Evolutionary conservation across 2,113 vertebrate genomes (phyloP).

Genomic region (Capreolus pygargus): DNA sequence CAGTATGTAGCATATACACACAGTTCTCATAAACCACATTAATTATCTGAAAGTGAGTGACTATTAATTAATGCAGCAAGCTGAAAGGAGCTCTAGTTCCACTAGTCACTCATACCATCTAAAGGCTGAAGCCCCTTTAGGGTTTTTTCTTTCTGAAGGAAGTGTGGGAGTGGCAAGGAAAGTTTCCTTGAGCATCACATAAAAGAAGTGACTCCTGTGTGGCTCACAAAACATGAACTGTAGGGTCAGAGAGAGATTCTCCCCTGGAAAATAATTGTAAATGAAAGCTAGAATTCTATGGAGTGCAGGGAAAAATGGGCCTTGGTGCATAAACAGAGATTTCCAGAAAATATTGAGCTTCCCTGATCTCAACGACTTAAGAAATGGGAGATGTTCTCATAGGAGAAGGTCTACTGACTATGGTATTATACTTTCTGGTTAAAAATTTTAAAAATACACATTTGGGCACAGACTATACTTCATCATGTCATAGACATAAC

Average conservation of each 20-base stretch:
- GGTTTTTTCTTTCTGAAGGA: not conserved
- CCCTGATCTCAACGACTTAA: not conserved
- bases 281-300: not conserved
- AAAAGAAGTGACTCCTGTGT: not conserved
- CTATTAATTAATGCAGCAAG: not conserved
- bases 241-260: not conserved
- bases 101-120: not conserved
- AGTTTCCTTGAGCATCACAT: not conserved
- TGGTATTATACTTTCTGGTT: not conserved
- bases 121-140: not conserved
- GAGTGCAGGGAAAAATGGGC: not conserved
- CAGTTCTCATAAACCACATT: not conserved
- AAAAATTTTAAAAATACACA: not conserved
- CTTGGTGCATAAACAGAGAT: not conserved
- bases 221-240: not conserved
- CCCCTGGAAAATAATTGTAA: not conserved
- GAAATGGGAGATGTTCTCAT: not conserved
- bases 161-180: not conserved
- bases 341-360: conserved; percentile 1
- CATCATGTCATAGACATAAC: not conserved
- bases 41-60: not conserved
- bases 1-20: not conserved
- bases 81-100: not conserved
- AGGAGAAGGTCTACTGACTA: not conserved
- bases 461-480: not conserved